These are phyloP conservation scores for Monoplex corrugatus DNA, from an alignment of 2,888 invertebrate species.

Conservation along the genomic window DNA sequence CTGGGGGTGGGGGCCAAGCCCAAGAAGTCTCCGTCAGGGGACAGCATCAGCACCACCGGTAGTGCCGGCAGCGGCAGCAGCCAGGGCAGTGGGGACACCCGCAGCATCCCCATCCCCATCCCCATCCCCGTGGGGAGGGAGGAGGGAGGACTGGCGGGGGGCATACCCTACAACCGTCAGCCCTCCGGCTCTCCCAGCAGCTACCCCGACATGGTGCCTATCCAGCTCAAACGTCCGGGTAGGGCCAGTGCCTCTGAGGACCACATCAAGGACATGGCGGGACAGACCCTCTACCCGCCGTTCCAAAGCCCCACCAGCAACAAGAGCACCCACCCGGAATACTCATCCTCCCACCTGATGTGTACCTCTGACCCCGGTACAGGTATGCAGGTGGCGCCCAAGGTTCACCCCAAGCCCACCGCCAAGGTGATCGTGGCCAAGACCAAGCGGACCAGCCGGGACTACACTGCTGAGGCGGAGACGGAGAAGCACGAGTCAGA, in stretches of 20 bases:
- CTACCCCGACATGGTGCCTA: conserved; percentile 81
- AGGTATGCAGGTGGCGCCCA: conserved; percentile 30
- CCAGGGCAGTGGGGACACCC: conserved; percentile 55
- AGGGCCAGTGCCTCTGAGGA: conserved; percentile 57
- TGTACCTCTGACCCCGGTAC: conserved; percentile 61
- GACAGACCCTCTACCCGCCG: conserved; percentile 82
- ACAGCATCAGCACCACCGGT: conserved; percentile 72
- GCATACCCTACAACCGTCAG: conserved; percentile 54
- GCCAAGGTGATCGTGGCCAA: conserved; percentile 75
- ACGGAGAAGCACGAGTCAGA: conserved; percentile 72
- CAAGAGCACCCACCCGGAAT: conserved; percentile 51
- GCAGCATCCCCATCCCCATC: conserved; percentile 45
- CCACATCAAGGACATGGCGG: conserved; percentile 59
- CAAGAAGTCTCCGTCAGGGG: conserved; percentile 74
- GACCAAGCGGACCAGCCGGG: conserved; percentile 72
- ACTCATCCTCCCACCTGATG: conserved; percentile 61
- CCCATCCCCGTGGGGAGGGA: conserved; percentile 41
- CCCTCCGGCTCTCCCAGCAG: conserved; percentile 59
- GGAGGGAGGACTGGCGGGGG: conserved; percentile 53
- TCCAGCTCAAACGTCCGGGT: conserved; percentile 70
- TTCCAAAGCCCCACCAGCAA: conserved; percentile 84
- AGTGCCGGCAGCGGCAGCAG: conserved; percentile 62
- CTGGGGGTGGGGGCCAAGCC: conserved; percentile 58
- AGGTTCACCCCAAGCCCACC: conserved; percentile 67
- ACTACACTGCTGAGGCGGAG: conserved; percentile 73